These are phyloP conservation scores for Apocrypta bakeri DNA, from an alignment of 1,140 invertebrate species.

Conservation along the genomic window DNA sequence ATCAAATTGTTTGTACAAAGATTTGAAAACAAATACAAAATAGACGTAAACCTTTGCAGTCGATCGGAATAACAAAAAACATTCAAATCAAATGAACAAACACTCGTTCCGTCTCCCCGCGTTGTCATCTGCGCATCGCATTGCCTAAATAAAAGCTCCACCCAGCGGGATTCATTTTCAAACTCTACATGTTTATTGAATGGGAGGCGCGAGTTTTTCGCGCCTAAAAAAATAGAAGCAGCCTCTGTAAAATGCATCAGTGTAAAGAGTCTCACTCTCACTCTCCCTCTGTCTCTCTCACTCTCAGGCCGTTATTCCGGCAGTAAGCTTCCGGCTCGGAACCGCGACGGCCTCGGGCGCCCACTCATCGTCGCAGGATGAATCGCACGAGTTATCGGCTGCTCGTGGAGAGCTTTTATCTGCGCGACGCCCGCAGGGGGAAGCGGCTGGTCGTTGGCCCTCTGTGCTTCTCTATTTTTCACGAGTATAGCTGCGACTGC, in stretches of 20 bases:
- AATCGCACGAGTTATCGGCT: conserved; percentile 58
- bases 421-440: conserved; percentile 49
- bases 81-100: too few relatives aligned
- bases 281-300: background rate
- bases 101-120: too few relatives aligned
- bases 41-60: too few relatives aligned
- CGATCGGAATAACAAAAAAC: too few relatives aligned
- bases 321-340: conserved; percentile 52
- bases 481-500: background rate
- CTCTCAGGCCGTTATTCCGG: conserved; percentile 14
- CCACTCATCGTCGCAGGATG: conserved; percentile 59
- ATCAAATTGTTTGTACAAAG: too few relatives aligned
- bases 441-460: conserved; percentile 67
- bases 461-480: conserved; percentile 47
- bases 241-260: conserved; percentile 7
- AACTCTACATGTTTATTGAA: background rate
- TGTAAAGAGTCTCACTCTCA: background rate
- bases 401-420: conserved; percentile 58
- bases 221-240: background rate
- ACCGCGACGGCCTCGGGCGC: conserved; percentile 25
- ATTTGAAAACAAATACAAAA: too few relatives aligned
- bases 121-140: background rate
- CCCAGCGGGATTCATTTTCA: background rate
- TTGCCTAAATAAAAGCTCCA: conserved; percentile 25
- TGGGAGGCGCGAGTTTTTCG: background rate